phyloP scores from a whole-genome alignment of 2,113 vertebrate genomes.

The Gobius niger region DNA sequence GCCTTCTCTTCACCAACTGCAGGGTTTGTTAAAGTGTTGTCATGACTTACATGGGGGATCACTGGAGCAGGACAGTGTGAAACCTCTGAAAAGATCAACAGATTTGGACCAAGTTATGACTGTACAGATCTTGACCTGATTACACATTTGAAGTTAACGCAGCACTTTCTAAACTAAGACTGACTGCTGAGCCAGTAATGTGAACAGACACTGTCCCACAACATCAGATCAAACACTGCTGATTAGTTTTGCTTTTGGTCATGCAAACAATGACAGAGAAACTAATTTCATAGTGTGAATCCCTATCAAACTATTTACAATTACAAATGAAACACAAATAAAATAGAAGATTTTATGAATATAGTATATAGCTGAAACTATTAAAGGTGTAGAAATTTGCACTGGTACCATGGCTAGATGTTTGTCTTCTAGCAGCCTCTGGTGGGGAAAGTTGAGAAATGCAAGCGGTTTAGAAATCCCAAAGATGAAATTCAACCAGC shows the following conservation, averaged over 20 bases:
- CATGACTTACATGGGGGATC: constrained; percentile 3
- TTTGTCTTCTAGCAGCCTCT: constrained; percentile 11
- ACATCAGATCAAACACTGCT: constrained; percentile 25
- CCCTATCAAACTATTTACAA: no score
- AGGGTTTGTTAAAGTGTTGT: constrained; percentile 22
- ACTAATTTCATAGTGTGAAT: no score
- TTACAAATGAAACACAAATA: no score
- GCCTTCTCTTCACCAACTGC: constrained; percentile 10
- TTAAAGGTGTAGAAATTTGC: no score
- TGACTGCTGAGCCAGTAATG: constrained; percentile 37
- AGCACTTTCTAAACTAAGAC: constrained; percentile 50
- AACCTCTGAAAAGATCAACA: neutral
- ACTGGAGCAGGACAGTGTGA: neutral
- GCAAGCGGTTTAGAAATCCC: neutral
- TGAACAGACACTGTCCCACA: constrained; percentile 24
- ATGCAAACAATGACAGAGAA: neutral
- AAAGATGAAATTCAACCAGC: neutral
- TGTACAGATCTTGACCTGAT: neutral
- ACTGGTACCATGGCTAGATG: neutral
- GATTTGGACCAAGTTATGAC: constrained; percentile 15
- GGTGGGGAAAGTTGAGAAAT: constrained; percentile 16
- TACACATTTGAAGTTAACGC: constrained; percentile 36
- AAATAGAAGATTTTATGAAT: no score
- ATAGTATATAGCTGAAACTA: no score
- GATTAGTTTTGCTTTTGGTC: constrained; percentile 24